Conservation (phyloP, 2,888 invertebrate species). For the Limnephilus marmoratus region DNA sequence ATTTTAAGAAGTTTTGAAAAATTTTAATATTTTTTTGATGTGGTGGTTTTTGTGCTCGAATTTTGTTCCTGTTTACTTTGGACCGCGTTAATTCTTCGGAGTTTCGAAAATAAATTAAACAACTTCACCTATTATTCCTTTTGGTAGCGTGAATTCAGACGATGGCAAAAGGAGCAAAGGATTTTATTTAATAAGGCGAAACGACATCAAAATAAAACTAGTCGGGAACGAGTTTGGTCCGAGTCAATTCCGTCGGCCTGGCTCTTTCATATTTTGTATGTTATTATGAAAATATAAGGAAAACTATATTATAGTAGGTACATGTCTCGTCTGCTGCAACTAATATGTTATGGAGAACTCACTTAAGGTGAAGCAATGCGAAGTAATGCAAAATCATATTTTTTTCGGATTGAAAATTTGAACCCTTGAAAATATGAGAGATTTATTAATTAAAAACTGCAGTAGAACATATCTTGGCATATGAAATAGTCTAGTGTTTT, state of each 20-base stretch:
- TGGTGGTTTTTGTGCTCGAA: not conserved
- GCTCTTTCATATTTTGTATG: not conserved
- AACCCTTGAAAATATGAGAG: too few species aligned
- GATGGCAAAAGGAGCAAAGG: slow-evolving; percentile 27
- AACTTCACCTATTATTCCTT: not conserved
- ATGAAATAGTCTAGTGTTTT: too few species aligned
- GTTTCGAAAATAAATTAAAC: slow-evolving; percentile 25
- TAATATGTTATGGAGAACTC: too few species aligned
- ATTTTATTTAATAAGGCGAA: slow-evolving; percentile 45
- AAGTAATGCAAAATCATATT: too few species aligned
- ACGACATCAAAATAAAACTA: slow-evolving; percentile 42
- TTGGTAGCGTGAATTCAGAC: slow-evolving; percentile 29
- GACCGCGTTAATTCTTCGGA: slow-evolving; percentile 16
- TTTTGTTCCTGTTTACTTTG: not conserved
- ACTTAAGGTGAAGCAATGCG: too few species aligned
- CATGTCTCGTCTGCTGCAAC: not conserved
- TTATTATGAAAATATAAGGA: slow-evolving; percentile 2
- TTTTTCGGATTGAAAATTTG: too few species aligned
- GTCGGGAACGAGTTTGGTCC: slow-evolving; percentile 38
- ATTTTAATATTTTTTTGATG: not conserved
- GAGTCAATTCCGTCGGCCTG: slow-evolving; percentile 24
- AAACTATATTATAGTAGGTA: not conserved
- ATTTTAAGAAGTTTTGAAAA: not conserved
- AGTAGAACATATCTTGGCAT: too few species aligned
- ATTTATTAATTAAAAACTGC: too few species aligned